Base-by-base conservation (phyloP, 2,797 vertebrate species). In the Sebastes wilsoni region DNA sequence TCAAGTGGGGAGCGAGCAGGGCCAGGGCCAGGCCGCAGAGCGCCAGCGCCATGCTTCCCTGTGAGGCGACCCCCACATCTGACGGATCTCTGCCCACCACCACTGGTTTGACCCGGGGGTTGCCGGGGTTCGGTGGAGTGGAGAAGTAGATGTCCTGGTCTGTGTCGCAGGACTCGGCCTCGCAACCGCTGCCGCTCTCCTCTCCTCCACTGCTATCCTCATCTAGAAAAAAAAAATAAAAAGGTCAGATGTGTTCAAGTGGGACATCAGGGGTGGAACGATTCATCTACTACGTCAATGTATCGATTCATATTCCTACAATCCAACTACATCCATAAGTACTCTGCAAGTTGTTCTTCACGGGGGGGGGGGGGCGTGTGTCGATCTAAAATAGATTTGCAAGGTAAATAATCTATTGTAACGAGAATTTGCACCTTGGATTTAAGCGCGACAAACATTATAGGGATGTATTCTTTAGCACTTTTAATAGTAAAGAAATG, bases 111-210 rank as follows among this genome's bases (percentile, higher is more conserved):
- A 90, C 11, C 12, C 23, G 61, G 5, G 92, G 89, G 0, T 80
- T 88, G 28, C 18, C 3, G 0, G 92, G 77, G n/a, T 75, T 90
- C 0, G 87, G 85, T 0, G 93, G 83, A 5, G 94, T 95, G 81
- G 97, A 97, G 94, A 97, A 97, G 90, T 97, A 97, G 0, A 98
- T 96, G 91, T 98, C 97, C 0, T 27, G 85, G 83, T 98, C 96
- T 0, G 79, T 88, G 52, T 95, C 90, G 22, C 97, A 98, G 62
- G 96, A 91, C 14, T 96, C 93, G 2, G 94, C 89, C 61, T 97
- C 97, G 0, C 98, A 99, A 34, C 97, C 97, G 2, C 98, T 99
- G 83, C 98, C 98, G 1, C 98, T 99, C 85, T 97, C 98, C 89
- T 97, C 97, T 20, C 95, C 97, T 0, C 97, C 97, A 61, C 94